phyloP scores from a whole-genome alignment of 2,888 invertebrate species.

The Luperina testacea region DNA sequence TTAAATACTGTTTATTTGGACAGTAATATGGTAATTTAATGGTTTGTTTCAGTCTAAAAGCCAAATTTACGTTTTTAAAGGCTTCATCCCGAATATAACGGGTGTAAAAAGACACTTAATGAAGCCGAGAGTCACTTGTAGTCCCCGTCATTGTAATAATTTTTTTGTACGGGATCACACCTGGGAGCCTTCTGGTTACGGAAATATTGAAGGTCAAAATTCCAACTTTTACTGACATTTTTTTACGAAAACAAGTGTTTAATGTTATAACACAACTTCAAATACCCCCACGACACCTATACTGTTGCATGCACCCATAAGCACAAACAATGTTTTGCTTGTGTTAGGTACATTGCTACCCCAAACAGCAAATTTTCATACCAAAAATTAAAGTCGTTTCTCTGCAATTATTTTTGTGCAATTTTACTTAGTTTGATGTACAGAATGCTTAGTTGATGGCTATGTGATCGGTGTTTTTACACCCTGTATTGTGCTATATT shows the following conservation, averaged over 20 bases:
- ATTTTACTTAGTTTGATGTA: neutral
- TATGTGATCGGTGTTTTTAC: neutral
- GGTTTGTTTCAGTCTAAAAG: neutral
- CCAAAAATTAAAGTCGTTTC: neutral
- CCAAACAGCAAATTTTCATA: neutral
- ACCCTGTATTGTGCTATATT: neutral
- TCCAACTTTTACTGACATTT: neutral
- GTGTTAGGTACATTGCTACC: neutral
- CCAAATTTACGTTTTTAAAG: neutral
- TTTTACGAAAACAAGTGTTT: neutral
- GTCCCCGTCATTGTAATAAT: neutral
- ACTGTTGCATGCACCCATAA: neutral
- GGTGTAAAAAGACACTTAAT: neutral
- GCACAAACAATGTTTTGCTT: neutral
- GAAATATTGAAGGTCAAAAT: neutral
- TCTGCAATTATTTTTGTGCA: neutral
- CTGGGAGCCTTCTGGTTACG: neutral
- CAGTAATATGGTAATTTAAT: neutral
- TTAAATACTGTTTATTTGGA: neutral
- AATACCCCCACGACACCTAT: neutral
- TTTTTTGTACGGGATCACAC: neutral
- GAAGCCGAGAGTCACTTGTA: neutral
- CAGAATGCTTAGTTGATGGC: neutral
- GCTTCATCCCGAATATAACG: neutral
- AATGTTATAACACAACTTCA: neutral